Conservation (phyloP, 2,797 vertebrate species). For the Odontamblyopus lacepedii region DNA sequence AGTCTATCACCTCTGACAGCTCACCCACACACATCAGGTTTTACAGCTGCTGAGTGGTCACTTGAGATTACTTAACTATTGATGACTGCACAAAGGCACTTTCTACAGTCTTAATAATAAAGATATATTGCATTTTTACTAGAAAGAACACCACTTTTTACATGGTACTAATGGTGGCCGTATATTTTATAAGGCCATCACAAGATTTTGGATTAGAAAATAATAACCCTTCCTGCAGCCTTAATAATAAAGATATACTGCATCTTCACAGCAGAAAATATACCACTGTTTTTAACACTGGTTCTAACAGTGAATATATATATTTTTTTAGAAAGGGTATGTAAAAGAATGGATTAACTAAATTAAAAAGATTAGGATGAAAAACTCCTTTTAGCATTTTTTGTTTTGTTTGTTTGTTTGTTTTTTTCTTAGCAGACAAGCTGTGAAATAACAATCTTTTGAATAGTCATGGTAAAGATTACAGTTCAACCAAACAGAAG, state of each 20-base stretch:
- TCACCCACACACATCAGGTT: constrained; percentile 1
- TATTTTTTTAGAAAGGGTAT: too few species aligned
- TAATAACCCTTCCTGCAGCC: not conserved
- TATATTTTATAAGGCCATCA: not conserved
- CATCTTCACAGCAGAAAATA: too few species aligned
- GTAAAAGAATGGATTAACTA: too few species aligned
- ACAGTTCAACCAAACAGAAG: not conserved
- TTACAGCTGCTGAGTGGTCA: not conserved
- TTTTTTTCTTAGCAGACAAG: too few species aligned
- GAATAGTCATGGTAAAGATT: not conserved
- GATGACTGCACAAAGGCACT: not conserved
- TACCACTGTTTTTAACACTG: too few species aligned
- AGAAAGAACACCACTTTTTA: not conserved
- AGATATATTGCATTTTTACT: not conserved
- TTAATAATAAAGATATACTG: too few species aligned
- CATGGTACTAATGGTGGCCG: not conserved
- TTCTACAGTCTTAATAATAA: not conserved
- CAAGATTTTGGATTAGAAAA: not conserved
- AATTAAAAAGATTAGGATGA: too few species aligned
- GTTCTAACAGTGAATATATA: too few species aligned
- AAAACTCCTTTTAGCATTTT: too few species aligned
- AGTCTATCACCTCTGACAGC: constrained; percentile 7
- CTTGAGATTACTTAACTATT: not conserved
- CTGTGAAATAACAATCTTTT: not conserved
- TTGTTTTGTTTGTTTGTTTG: too few species aligned